A percentile compares a stretch with the other conserved stretches of the same genome.
phyloP scores from a whole-genome alignment of 2,888 invertebrate genomes.

The Julus scandinavius region DNA sequence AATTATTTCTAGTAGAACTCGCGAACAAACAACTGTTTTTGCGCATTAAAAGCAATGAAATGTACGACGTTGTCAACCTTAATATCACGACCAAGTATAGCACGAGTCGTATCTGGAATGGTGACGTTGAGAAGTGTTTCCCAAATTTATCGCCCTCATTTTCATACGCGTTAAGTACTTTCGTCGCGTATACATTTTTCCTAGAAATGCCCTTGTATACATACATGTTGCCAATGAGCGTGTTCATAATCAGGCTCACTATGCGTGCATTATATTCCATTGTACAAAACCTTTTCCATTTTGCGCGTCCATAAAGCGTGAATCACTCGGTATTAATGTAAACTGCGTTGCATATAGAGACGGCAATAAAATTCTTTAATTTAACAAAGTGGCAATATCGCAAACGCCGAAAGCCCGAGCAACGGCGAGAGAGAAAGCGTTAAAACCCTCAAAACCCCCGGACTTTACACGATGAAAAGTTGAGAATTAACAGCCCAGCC shows the following conservation, averaged over 20 bases:
- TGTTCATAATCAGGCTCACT: constrained; percentile 21
- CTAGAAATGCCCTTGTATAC: no score
- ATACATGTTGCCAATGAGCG: not conserved
- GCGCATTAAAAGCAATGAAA: constrained; percentile 33
- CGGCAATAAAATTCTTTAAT: constrained; percentile 52
- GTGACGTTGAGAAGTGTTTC: not conserved
- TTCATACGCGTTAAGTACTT: constrained; percentile 21
- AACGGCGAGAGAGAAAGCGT: no score
- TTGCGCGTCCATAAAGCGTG: constrained; percentile 29
- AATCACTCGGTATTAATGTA: constrained; percentile 45
- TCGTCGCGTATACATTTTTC: no score
- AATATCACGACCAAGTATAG: no score
- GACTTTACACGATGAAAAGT: not conserved
- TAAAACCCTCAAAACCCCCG: not conserved
- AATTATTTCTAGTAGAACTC: constrained; percentile 27
- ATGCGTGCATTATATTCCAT: constrained; percentile 7
- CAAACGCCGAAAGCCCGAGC: constrained; percentile 19
- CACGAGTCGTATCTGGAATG: not conserved
- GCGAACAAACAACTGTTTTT: constrained; percentile 21
- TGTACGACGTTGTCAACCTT: constrained; percentile 14
- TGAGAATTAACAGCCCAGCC: constrained; percentile 40
- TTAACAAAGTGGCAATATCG: constrained; percentile 54
- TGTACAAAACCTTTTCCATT: constrained; percentile 36
- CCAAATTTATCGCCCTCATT: not conserved
- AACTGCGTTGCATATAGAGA: constrained; percentile 22